phyloP scores from a whole-genome alignment of 2,113 vertebrate species.

The Vombatus ursinus region DNA sequence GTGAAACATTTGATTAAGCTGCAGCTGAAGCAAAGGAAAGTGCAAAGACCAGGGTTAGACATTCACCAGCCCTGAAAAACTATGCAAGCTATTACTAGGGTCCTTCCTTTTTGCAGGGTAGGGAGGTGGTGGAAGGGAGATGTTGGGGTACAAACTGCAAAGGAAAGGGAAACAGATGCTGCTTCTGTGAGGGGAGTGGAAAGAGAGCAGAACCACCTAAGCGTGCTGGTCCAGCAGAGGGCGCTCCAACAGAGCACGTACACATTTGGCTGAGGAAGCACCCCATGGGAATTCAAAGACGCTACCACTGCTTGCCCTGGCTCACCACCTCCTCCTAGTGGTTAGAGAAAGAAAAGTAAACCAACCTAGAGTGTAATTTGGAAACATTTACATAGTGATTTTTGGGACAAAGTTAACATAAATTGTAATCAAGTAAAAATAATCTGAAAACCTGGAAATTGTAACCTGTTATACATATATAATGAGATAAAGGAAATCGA shows the following conservation, averaged over 20 bases:
- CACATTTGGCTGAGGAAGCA: not conserved
- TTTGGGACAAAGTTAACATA: not conserved
- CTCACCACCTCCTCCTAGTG: not conserved
- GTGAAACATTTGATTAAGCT: not conserved
- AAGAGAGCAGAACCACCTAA: not conserved
- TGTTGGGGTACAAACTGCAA: not conserved
- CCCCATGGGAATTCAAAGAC: not conserved
- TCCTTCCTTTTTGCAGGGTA: not conserved
- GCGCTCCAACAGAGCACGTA: not conserved
- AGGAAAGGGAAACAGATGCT: not conserved
- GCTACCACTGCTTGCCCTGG: not conserved
- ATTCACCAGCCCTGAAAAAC: not conserved
- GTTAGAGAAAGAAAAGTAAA: not conserved
- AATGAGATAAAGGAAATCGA: not conserved
- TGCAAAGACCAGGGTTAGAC: not conserved
- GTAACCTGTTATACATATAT: not conserved
- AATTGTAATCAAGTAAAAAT: constrained; percentile 15
- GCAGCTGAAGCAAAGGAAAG: not conserved
- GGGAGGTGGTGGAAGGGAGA: not conserved
- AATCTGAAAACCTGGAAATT: not conserved
- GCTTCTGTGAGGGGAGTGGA: not conserved
- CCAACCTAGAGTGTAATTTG: not conserved
- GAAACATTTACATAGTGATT: not conserved
- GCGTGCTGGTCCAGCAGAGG: not conserved
- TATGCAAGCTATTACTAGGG: not conserved